These are phyloP conservation scores for Ophraella communa DNA, from an alignment of 2,888 invertebrate species.

Conservation along the genomic window DNA sequence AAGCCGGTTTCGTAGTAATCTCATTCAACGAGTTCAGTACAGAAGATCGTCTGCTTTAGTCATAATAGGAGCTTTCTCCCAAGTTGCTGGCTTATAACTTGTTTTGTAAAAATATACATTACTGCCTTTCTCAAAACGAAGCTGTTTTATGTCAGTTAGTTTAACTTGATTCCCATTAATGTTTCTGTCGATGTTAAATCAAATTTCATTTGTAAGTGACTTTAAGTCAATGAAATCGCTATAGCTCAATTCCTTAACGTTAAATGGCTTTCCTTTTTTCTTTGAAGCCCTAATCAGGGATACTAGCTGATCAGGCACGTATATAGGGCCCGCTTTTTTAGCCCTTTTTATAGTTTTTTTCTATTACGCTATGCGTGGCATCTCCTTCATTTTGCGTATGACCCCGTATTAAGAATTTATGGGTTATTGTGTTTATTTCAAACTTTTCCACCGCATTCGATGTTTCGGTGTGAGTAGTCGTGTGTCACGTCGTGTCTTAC, in stretches of 20 bases:
- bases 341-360: constrained; percentile 7
- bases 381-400: constrained; percentile 34
- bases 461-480: too few relatives aligned
- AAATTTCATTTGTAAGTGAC: constrained; percentile 17
- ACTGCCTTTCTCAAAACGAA: constrained; percentile 21
- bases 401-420: constrained; percentile 28
- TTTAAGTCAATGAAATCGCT: constrained; percentile 28
- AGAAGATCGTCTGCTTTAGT: not conserved
- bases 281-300: constrained; percentile 24
- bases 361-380: constrained; percentile 27
- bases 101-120: constrained; percentile 21
- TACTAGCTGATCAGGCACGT: constrained; percentile 27
- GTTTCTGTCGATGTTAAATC: constrained; percentile 13
- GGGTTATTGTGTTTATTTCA: constrained; percentile 27
- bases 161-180: constrained; percentile 17
- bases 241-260: constrained; percentile 24
- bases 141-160: constrained; percentile 17
- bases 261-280: constrained; percentile 20
- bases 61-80: constrained; percentile 7
- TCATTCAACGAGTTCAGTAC: not conserved
- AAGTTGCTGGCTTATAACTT: constrained; percentile 7
- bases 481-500: too few relatives aligned
- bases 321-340: constrained; percentile 29
- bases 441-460: constrained; percentile 18
- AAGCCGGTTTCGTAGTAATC: constrained; percentile 14